phyloP scores from a whole-genome alignment of 2,113 vertebrate species.

The Pithys albifrons region DNA sequence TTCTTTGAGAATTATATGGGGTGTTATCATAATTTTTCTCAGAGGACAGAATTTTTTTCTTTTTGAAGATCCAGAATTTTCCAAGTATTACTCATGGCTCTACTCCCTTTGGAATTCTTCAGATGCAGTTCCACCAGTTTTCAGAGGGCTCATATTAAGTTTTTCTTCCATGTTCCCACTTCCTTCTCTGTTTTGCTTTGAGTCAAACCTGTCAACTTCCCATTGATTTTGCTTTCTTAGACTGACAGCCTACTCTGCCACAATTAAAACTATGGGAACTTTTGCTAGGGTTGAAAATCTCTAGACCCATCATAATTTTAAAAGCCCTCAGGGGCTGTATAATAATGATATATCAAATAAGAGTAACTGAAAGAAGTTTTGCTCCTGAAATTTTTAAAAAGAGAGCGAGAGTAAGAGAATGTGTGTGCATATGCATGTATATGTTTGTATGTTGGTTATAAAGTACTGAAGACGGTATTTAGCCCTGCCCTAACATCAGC shows the following conservation, averaged over 20 bases:
- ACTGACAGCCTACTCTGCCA: background rate
- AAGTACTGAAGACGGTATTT: background rate
- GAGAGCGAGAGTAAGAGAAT: background rate
- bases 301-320: background rate
- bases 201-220: background rate
- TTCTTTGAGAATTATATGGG: background rate
- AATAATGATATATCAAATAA: background rate
- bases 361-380: background rate
- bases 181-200: background rate
- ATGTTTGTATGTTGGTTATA: background rate
- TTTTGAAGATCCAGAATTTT: background rate
- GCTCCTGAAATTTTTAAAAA: background rate
- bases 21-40: background rate
- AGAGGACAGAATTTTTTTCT: background rate
- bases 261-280: background rate
- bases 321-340: background rate
- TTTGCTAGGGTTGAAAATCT: background rate
- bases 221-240: background rate
- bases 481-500: background rate
- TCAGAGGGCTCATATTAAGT: background rate
- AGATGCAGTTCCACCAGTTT: background rate
- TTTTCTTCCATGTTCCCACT: background rate
- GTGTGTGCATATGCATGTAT: rapidly evolving
- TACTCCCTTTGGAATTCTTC: background rate
- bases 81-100: background rate